These are phyloP conservation scores for Cheilinus undulatus DNA, from an alignment of 2,113 vertebrate species.

Conservation along the genomic window DNA sequence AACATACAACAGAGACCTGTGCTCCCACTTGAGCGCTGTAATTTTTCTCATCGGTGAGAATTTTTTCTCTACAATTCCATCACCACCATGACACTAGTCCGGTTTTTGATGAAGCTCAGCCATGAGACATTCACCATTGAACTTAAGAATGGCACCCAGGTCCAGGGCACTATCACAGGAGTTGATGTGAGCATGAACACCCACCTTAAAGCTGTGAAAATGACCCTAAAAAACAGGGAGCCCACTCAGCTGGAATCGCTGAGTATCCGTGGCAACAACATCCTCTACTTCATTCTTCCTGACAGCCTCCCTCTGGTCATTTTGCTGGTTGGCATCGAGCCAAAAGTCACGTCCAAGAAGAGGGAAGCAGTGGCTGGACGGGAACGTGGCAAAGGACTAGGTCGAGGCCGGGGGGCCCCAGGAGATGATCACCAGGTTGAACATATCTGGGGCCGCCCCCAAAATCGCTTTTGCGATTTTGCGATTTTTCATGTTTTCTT, in stretches of 20 bases:
- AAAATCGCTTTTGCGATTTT: too few species aligned
- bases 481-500: too few species aligned
- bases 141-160: constrained; percentile 97
- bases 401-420: constrained; percentile 91
- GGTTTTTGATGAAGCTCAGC: constrained; percentile 99
- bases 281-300: constrained; percentile 97
- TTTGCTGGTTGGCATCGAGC: constrained; percentile 96
- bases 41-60: too few species aligned
- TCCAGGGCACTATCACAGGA: constrained; percentile 98
- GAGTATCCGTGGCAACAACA: constrained; percentile 98
- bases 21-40: too few species aligned
- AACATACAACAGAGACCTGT: too few species aligned
- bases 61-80: constrained; percentile 41
- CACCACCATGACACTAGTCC: constrained; percentile 85
- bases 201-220: constrained; percentile 98
- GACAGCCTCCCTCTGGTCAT: constrained; percentile 98
- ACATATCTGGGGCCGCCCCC: background rate
- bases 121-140: constrained; percentile 99
- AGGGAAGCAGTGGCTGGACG: constrained; percentile 98
- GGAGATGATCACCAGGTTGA: constrained; percentile 86
- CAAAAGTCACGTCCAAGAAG: constrained; percentile 99
- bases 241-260: constrained; percentile 96
- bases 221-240: constrained; percentile 98
- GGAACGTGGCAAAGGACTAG: constrained; percentile 92
- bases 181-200: constrained; percentile 99